Percentiles rank a stretch among this genome's conserved stretches.
phyloP scores from a whole-genome alignment of 2,797 vertebrate genomes.

The Acrocephalus scirpaceus region DNA sequence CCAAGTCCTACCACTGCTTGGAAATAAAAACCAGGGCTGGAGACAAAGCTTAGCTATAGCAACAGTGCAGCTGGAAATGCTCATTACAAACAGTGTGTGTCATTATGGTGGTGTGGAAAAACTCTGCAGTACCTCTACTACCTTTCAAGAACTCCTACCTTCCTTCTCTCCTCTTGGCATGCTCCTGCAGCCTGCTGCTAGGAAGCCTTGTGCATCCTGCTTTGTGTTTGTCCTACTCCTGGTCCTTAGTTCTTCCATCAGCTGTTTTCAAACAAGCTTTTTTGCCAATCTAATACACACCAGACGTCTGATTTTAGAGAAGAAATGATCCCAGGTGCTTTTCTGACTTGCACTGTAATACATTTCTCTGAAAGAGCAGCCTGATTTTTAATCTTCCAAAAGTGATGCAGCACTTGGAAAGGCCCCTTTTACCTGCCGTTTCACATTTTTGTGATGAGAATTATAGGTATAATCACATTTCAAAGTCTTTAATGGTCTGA shows the following conservation, averaged over 20 bases:
- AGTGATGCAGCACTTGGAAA: constrained; percentile 24
- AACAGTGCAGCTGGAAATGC: background rate
- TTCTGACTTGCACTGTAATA: constrained; percentile 18
- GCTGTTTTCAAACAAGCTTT: background rate
- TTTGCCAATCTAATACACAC: background rate
- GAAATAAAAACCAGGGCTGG: background rate
- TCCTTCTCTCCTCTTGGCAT: background rate
- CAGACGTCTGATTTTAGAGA: constrained; percentile 15
- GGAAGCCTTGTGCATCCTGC: background rate
- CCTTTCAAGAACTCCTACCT: background rate
- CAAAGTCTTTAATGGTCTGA: background rate
- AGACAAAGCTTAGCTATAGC: background rate
- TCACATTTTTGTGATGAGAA: background rate
- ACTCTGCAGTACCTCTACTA: background rate
- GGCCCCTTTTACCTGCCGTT: background rate
- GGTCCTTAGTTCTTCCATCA: background rate
- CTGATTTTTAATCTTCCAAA: constrained; percentile 50
- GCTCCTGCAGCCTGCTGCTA: background rate
- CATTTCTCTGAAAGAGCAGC: background rate
- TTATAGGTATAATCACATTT: background rate
- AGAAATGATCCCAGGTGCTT: background rate
- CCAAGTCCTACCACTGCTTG: background rate
- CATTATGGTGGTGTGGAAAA: background rate
- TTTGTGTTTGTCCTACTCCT: background rate
- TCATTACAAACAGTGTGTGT: background rate